phyloP scores from a whole-genome alignment of 2,113 vertebrate species.

The Conger conger region DNA sequence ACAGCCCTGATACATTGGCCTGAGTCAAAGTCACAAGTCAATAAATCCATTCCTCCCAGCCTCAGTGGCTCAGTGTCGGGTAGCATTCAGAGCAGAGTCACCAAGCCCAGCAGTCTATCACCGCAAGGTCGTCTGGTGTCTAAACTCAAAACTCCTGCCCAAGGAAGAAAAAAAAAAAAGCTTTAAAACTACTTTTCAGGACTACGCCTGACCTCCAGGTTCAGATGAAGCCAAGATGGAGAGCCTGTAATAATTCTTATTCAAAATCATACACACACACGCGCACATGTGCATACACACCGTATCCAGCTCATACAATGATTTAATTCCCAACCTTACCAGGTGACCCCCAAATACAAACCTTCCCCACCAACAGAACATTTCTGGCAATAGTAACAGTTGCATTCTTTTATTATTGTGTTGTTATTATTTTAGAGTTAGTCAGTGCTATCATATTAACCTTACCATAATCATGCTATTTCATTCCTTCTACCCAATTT shows the following conservation, averaged over 20 bases:
- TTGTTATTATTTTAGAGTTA: no score
- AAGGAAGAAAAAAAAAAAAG: conserved; percentile 13
- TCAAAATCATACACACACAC: neutral
- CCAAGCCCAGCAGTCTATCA: conserved; percentile 83
- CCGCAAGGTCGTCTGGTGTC: conserved; percentile 82
- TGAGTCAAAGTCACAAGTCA: conserved; percentile 83
- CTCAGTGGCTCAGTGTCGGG: conserved; percentile 76
- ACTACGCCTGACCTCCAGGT: neutral
- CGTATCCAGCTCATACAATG: neutral
- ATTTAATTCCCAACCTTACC: neutral
- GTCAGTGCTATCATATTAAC: no score
- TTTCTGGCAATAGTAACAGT: no score
- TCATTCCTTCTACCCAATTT: no score
- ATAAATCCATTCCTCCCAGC: conserved; percentile 94
- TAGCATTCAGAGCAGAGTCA: conserved; percentile 71
- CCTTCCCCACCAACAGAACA: no score
- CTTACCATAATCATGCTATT: no score
- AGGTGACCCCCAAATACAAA: no score
- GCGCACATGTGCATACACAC: neutral
- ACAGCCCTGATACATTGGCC: conserved; percentile 84
- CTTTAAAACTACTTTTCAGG: conserved; percentile 14
- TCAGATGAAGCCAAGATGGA: neutral
- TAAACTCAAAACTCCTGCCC: conserved; percentile 52
- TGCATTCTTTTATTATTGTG: no score
- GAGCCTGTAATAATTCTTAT: neutral